These are phyloP conservation scores for Otolemur garnettii DNA, from an alignment of 2,113 vertebrate genomes.

Conservation along the genomic window DNA sequence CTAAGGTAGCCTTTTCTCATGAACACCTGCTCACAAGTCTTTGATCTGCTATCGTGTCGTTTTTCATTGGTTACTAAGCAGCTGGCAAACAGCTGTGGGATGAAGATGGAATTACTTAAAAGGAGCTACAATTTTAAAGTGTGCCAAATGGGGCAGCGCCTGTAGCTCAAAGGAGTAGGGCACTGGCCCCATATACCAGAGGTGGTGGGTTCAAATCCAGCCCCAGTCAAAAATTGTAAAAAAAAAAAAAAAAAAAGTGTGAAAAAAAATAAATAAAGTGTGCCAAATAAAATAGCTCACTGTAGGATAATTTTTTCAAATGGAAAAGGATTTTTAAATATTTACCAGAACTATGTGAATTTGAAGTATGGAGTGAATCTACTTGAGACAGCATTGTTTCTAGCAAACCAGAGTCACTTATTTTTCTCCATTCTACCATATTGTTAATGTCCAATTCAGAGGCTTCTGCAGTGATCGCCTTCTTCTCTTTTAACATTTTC, in stretches of 20 bases:
- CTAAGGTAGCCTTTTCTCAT: neutral
- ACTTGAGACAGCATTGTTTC: constrained; percentile 87
- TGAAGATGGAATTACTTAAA: neutral
- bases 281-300: constrained; percentile 6
- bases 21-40: constrained; percentile 50
- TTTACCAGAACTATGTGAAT: constrained; percentile 87
- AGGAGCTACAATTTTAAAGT: neutral
- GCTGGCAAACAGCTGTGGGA: constrained; percentile 49
- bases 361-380: constrained; percentile 87
- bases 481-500: constrained; percentile 89
- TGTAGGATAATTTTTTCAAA: neutral
- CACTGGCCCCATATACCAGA: too few relatives aligned
- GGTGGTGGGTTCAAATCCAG: too few relatives aligned
- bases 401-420: constrained; percentile 84
- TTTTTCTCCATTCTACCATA: constrained; percentile 86
- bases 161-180: too few relatives aligned
- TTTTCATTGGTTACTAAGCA: constrained; percentile 26
- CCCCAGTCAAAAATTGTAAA: too few relatives aligned
- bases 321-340: constrained; percentile 10
- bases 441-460: constrained; percentile 81
- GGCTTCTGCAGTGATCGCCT: constrained; percentile 71
- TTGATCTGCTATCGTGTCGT: neutral
- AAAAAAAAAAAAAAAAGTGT: too few relatives aligned
- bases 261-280: neutral
- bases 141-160: neutral